Conservation (phyloP, 2,113 vertebrate genomes). For the Dicrurus megarhynchus region DNA sequence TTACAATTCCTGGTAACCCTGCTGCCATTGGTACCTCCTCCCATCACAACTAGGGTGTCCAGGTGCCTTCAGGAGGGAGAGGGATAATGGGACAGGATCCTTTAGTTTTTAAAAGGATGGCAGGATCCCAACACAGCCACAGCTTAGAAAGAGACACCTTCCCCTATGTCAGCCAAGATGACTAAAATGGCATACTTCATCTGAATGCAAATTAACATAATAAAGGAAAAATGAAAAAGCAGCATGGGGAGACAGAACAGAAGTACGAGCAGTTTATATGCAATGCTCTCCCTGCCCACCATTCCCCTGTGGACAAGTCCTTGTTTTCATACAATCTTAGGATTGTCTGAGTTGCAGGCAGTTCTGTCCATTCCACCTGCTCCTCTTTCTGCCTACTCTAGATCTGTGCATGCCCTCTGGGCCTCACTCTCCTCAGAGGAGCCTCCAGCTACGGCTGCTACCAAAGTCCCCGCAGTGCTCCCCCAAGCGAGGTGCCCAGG, state of each 20-base stretch:
- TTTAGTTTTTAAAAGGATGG: neutral
- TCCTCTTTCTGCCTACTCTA: neutral
- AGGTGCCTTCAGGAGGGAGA: neutral
- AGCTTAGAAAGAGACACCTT: neutral
- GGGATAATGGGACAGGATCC: neutral
- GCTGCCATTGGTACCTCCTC: neutral
- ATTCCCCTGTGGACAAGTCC: neutral
- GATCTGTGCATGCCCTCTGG: rapidly evolving
- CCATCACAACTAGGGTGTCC: neutral
- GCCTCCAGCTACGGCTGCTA: neutral
- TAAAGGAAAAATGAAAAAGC: neutral
- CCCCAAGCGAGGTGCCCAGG: rapidly evolving
- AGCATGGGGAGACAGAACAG: neutral
- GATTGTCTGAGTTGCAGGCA: neutral
- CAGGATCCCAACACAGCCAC: neutral
- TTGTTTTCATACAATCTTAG: neutral
- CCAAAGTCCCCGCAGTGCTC: neutral
- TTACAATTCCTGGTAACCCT: neutral
- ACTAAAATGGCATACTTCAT: neutral
- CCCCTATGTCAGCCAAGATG: neutral
- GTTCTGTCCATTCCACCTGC: neutral
- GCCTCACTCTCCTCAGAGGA: neutral
- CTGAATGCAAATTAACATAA: neutral
- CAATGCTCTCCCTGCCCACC: neutral
- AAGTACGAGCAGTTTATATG: neutral